Evolutionary conservation across 2,113 vertebrate species (phyloP), one percentile per base, ranked within the genome.

Genomic region (Sylvicapra grimmia): DNA sequence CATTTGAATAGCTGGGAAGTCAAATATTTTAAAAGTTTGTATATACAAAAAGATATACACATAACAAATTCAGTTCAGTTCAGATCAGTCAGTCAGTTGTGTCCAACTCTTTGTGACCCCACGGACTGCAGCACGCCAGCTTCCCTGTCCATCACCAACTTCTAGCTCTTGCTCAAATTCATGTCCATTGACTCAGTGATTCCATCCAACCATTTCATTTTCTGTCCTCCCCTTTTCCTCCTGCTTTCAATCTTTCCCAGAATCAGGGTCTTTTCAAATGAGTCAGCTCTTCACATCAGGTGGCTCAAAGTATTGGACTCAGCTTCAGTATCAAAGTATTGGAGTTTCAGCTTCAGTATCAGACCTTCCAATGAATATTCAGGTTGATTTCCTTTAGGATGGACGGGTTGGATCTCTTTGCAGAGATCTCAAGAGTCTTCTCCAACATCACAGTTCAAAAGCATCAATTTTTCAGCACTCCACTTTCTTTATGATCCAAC

Each of bases 401-500:
- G 18, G 9, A 72, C 8, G 11, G 18, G 18, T 36, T 72, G n/a
- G n/a, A 72, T 36, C n/a, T 72, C 33, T 18, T 36, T 72, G 18
- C 18, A 72, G 8, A n/a, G n/a, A n/a, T 72, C 0, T 21, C n/a
- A 36, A 36, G 18, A 72, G 18, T 72, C 33, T 68, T 68, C 18
- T 68, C 18, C n/a, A 72, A 21, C 4, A 72, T 2, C n/a, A 36
- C 18, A 72, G 2, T 72, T 36, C 18, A 36, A 21, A 68, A 68
- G 4, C 65, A 72, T 72, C 8, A 72, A 21, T 36, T 72, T 11
- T 72, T 36, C 65, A 72, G 4, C 0, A 2, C 65, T 72, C n/a
- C 0, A 0, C 65, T 36, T 36, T 72, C 65, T 11, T 36, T 36
- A 36, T 68, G 18, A 21, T 68, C 4, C 33, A 36, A 5, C 33